Evolutionary conservation across 2,888 invertebrate genomes (phyloP), one percentile per base, ranked within the genome.

Genomic region (Ctenicera cuprea): DNA sequence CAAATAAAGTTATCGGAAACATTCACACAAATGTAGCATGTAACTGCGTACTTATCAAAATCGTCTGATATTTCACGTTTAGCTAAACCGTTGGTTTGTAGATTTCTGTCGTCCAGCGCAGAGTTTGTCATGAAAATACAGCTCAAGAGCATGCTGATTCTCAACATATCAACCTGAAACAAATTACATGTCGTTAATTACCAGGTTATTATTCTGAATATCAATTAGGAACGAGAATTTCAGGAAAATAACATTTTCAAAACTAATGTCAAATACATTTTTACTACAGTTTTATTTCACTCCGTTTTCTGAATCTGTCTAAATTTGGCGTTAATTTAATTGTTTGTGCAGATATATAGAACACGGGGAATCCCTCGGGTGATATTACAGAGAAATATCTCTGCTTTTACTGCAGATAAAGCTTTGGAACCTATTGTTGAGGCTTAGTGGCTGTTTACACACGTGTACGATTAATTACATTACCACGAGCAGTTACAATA

Each of bases 1-100:
- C 91, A 91, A 84, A 91, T 88, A 82, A 90, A 86, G 86, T 91
- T 91, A 86, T 91, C 90, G 79, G 90, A 90, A 77, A 91, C 91
- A 87, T 91, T 91, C 81, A 91, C 90, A 83, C 91, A 91, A 80
- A 90, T 91, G 84, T 91, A 91, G 84, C 91, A 91, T 74, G 91
- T 91, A 75, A 87, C 87, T 3, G 87, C 85, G 78, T 87, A 86
- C 76, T 86, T 85, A 75, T 86, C 86, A 78, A 85, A 86, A 74
- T 86, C 86, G 12, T 74, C 72, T 1, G 63, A 45, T 37, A 74
- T 71, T 68, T 76, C 76, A 7, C 74, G 71, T 64, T 76, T 76
- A 12, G 73, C 71, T 41, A 80, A 67, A 52, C 76, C 76, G 66
- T 77, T 78, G 11, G 18, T 38, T 59, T 54, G 65, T 16, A 66